Conservation (phyloP, 2,888 invertebrate genomes). For the Arrhopalites spinosus region DNA sequence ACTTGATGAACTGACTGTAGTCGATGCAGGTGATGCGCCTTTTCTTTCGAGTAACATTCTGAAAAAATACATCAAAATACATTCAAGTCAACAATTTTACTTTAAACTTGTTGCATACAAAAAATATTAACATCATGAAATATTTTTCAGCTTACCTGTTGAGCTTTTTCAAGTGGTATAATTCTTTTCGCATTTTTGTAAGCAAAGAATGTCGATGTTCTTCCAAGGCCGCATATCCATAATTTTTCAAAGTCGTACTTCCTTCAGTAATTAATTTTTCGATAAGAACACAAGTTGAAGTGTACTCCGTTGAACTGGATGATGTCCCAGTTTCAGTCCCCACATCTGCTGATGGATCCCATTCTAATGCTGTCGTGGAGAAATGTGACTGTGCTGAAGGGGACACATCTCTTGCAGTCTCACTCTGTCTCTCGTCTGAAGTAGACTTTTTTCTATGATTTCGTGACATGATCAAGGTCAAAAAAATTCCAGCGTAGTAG, state of each 20-base stretch:
- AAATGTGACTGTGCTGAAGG: conserved; percentile 44
- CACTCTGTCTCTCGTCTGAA: background rate
- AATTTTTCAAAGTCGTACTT: conserved; percentile 10
- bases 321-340: conserved; percentile 23
- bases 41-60: conserved; percentile 12
- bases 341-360: conserved; percentile 53
- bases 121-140: background rate
- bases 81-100: background rate
- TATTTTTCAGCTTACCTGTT: conserved; percentile 19
- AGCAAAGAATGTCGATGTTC: conserved; percentile 36
- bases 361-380: conserved; percentile 44
- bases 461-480: background rate
- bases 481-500: background rate
- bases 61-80: background rate
- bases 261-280: conserved; percentile 30
- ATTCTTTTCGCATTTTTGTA: conserved; percentile 36
- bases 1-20: background rate
- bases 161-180: conserved; percentile 35
- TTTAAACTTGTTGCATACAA: background rate
- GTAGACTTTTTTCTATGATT: background rate
- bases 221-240: conserved; percentile 36
- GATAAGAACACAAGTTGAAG: conserved; percentile 32
- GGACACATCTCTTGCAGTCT: conserved; percentile 37
- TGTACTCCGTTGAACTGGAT: background rate
- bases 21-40: background rate